Base-by-base conservation (phyloP, 2,113 vertebrate genomes). In the Barbus barbus region DNA sequence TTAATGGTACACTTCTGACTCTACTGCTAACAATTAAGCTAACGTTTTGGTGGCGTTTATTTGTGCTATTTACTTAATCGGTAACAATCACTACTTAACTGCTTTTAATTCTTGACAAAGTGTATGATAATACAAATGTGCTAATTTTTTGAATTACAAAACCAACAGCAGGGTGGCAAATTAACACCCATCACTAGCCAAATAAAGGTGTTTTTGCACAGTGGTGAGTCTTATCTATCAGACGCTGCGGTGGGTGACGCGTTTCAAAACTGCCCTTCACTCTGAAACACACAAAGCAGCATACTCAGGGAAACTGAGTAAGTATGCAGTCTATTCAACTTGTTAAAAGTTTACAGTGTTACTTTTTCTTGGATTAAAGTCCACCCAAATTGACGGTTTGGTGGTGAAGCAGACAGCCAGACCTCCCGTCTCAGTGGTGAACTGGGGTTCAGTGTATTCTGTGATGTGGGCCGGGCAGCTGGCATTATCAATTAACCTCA, bases 401-500 rank as follows among this genome's bases (percentile, higher is more conserved):
- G 22, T 36, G 74, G 28, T 31, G 51, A 28, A 56, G 46, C 63
- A 51, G 67, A 9, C 73, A 72, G n/a, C 41, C 67, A 73, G 82
- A 72, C 53, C 75, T 72, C 65, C 53, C 4, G 4, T 61, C 63
- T 83, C 14, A 48, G 56, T 18, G 48, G 28, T 53, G 46, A 14
- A n/a, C 74, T 38, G 4, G 53, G 53, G 8, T 58, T 58, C 9
- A 22, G 28, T 6, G 20, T 9, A 22, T 36, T 51, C 16, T 82
- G 58, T 60, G 72, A 75, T 84, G 26, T 67, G 36, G 28, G 4
- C 26, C 2, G 60, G 83, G 41, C 65, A 56, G 78, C 69, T 85
- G 84, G 69, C 78, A 67, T 33, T 67, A 65, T 81, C 78, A 78
- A 56, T 78, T 78, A 79, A 75, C 82, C 69, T 78, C 26, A 28